These are phyloP conservation scores for Heliconius hewitsoni DNA, from an alignment of 1,140 invertebrate species.

Conservation along the genomic window DNA sequence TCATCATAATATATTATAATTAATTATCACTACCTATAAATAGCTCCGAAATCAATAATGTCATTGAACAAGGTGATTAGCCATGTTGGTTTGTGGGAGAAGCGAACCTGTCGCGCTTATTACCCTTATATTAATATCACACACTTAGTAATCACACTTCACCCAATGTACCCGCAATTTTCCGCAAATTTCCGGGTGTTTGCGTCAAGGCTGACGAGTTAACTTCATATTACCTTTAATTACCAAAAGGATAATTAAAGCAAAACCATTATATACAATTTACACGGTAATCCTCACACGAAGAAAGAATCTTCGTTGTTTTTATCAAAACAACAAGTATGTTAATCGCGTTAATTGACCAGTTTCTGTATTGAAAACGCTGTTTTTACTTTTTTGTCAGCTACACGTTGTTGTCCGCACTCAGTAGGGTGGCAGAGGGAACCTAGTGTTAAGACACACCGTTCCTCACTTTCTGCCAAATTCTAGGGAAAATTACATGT, in stretches of 20 bases:
- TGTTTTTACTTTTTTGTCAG: neutral
- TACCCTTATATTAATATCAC: constrained; percentile 38
- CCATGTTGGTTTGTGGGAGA: constrained; percentile 39
- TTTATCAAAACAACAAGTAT: constrained; percentile 30
- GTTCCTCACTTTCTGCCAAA: too few relatives aligned
- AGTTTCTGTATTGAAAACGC: constrained; percentile 11
- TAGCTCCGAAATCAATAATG: constrained; percentile 5
- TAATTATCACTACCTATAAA: neutral
- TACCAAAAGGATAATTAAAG: constrained; percentile 25
- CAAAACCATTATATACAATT: constrained; percentile 26
- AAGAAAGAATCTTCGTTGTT: constrained; percentile 27
- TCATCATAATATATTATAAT: too few relatives aligned
- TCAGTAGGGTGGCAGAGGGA: too few relatives aligned
- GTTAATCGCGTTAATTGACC: constrained; percentile 24
- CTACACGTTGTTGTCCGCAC: too few relatives aligned
- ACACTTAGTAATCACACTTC: constrained; percentile 4
- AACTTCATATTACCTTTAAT: constrained; percentile 21
- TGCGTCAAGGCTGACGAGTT: constrained; percentile 30
- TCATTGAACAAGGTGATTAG: constrained; percentile 36
- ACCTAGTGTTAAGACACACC: too few relatives aligned
- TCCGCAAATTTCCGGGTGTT: constrained; percentile 34
- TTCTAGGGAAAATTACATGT: too few relatives aligned
- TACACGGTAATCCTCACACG: constrained; percentile 21
- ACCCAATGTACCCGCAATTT: constrained; percentile 5
- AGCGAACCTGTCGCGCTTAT: constrained; percentile 27